These are phyloP conservation scores for Syngnathus floridae DNA, from an alignment of 2,113 vertebrate genomes.

Conservation along the genomic window DNA sequence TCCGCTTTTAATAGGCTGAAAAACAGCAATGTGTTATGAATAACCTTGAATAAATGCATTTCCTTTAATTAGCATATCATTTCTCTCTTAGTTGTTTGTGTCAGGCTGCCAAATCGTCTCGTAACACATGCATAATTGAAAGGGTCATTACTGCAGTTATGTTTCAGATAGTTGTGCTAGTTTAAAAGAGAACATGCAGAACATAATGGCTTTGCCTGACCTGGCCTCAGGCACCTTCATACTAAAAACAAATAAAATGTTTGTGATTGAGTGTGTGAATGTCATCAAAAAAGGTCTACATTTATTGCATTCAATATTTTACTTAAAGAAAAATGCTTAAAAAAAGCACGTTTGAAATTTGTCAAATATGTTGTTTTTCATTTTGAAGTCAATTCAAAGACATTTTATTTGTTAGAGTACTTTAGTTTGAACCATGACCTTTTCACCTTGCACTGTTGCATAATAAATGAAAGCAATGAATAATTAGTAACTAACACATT, in stretches of 20 bases:
- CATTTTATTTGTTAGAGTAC: too few species aligned
- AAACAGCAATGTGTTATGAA: background rate
- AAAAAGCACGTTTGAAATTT: background rate
- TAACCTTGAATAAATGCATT: background rate
- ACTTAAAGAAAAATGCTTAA: background rate
- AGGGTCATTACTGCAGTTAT: background rate
- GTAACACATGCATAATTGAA: background rate
- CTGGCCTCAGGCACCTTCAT: conserved; percentile 31
- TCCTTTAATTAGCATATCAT: background rate
- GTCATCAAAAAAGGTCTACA: conserved; percentile 1
- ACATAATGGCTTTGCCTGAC: conserved; percentile 17
- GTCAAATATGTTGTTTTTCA: too few species aligned
- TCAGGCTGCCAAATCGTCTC: background rate
- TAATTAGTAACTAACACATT: background rate
- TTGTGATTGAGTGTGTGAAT: conserved; percentile 2
- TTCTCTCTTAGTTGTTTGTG: conserved; percentile 1
- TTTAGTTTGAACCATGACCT: too few species aligned
- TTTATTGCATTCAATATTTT: background rate
- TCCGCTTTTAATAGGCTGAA: too few species aligned
- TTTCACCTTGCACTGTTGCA: too few species aligned
- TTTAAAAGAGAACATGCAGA: background rate
- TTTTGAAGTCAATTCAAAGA: too few species aligned
- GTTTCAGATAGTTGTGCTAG: conserved; percentile 4
- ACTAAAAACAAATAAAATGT: conserved; percentile 5
- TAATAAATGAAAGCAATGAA: too few species aligned